Evolutionary conservation across 1,140 invertebrate genomes (phyloP).

Genomic region (Magallana ariakensis): DNA sequence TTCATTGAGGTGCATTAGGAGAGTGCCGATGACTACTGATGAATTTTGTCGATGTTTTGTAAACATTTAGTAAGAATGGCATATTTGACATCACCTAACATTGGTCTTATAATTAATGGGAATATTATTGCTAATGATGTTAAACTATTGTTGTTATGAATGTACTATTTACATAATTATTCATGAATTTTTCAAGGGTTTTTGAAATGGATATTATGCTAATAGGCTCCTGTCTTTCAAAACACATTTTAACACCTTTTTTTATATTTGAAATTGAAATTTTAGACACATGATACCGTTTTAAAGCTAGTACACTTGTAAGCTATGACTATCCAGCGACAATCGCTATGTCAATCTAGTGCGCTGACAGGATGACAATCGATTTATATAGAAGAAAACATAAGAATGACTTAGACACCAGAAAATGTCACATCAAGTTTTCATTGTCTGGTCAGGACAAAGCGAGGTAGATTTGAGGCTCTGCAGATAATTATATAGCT

Average conservation of each 20-base stretch:
- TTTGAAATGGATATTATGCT: slow-evolving; percentile 32
- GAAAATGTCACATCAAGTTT: slow-evolving; percentile 24
- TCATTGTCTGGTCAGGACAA: slow-evolving; percentile 11
- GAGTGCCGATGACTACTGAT: background rate
- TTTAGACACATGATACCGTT: slow-evolving; percentile 20
- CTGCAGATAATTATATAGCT: slow-evolving; percentile 4
- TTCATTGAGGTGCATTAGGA: background rate
- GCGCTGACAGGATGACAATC: slow-evolving; percentile 15
- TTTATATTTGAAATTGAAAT: slow-evolving; percentile 29
- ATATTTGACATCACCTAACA: background rate
- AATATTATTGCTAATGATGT: slow-evolving; percentile 26
- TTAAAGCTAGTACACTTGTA: slow-evolving; percentile 25
- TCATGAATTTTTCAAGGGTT: slow-evolving; percentile 23
- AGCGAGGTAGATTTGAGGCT: slow-evolving; percentile 14
- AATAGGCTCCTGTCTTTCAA: slow-evolving; percentile 28
- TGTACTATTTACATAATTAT: slow-evolving; percentile 34
- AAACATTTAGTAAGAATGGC: slow-evolving; percentile 6
- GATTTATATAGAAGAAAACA: slow-evolving; percentile 21
- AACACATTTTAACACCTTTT: background rate
- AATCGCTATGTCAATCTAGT: slow-evolving; percentile 19
- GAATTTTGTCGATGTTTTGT: slow-evolving; percentile 15
- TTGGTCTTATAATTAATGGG: slow-evolving; percentile 14
- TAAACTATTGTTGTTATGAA: slow-evolving; percentile 20
- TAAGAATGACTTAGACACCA: slow-evolving; percentile 27
- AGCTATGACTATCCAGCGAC: background rate